Base-by-base conservation (phyloP, 2,888 invertebrate species). In the Hedya salicella region DNA sequence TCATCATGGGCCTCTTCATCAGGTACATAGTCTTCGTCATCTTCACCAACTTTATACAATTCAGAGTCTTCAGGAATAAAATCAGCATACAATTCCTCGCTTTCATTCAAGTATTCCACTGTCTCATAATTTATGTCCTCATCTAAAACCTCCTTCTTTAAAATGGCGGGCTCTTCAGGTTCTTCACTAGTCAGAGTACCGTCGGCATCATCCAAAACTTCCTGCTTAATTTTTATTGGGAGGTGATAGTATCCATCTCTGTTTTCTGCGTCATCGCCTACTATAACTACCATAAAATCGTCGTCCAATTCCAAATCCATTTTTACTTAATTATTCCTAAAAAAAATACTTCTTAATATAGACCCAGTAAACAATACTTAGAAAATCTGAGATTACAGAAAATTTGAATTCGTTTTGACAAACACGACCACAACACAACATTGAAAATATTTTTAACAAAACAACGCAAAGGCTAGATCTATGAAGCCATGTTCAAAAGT, bases 221-320 rank as follows among this genome's bases (percentile, higher is more conserved):
- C 79, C 17, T 74, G 50, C 73, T 82, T 82, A 40, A 73, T 71
- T 57, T 71, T 21, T 25, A 70, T 61, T 53, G 70, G 73, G 25
- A 61, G 68, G 71, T 52, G 49, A 48, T 48, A 32, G 9, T 54
- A 40, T 36, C 39, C 25, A 17, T 46, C 16, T 19, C 53, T 21
- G 36, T 61, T 67, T 36, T 68, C 65, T 39, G 68, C 60, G 30
- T 74, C 73, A 50, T 83, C 78, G 3, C 73, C 80, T 14, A 82
- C 70, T 49, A 84, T 79, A 53, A 85, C 75, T 62, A 85, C 70
- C 69, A 80, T 70, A 71, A 78, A 75, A 49, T 82, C 83, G 48
- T 82, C 83, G 30, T 57, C 57, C n/a, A 57, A 46, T 6, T 81
- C 79, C 4, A 74, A 69, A 30, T 78, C 78, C 78, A 80, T 78